Conservation (phyloP, 2,888 invertebrate genomes). For the Eremobia ochroleuca region DNA sequence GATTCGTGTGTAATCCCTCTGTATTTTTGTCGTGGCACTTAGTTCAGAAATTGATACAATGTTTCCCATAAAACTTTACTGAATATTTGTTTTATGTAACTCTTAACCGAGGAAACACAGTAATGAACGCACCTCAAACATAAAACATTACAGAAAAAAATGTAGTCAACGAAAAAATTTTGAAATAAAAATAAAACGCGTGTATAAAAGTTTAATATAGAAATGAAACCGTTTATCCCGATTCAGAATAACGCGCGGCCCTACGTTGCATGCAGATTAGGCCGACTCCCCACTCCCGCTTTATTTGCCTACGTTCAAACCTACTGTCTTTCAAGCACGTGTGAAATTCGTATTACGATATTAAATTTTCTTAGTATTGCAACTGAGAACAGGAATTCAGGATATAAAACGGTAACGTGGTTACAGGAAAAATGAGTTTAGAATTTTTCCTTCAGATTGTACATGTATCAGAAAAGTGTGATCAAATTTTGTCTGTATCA, state of each 20-base stretch:
- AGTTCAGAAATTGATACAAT: background rate
- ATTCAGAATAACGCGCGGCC: slow-evolving; percentile 75
- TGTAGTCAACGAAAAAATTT: slow-evolving; percentile 53
- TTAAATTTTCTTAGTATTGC: slow-evolving; percentile 55
- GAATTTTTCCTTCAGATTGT: background rate
- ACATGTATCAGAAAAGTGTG: background rate
- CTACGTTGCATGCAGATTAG: slow-evolving; percentile 77
- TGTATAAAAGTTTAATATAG: slow-evolving; percentile 65
- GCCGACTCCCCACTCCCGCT: slow-evolving; percentile 54
- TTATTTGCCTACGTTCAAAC: slow-evolving; percentile 48
- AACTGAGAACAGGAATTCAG: slow-evolving; percentile 13
- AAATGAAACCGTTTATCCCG: slow-evolving; percentile 81
- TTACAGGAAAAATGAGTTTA: background rate
- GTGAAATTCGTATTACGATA: slow-evolving; percentile 57
- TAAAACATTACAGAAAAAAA: slow-evolving; percentile 20
- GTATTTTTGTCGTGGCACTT: background rate
- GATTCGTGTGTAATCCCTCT: background rate
- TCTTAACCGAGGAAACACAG: background rate
- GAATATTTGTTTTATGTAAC: background rate
- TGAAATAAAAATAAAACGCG: slow-evolving; percentile 68
- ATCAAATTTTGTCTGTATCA: background rate
- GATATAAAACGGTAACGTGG: slow-evolving; percentile 17
- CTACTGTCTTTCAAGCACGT: slow-evolving; percentile 57
- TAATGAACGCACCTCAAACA: slow-evolving; percentile 20
- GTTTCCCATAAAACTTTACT: background rate